Evolutionary conservation across 2,888 invertebrate genomes (phyloP).

Genomic region (Polyploca ridens): DNA sequence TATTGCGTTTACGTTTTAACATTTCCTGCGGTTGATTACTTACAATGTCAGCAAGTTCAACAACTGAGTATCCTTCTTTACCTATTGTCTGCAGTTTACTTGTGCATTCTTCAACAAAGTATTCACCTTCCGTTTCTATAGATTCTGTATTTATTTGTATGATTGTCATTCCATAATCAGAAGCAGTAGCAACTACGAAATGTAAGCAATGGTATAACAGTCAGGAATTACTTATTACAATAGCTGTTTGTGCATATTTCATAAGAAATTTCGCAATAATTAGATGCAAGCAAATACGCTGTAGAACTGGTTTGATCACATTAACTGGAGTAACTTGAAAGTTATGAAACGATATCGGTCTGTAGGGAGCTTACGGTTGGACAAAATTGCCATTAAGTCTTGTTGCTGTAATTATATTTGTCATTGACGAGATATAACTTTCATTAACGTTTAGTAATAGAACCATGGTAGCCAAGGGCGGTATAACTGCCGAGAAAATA

Average conservation of each 20-base stretch:
- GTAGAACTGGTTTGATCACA: slow-evolving; percentile 50
- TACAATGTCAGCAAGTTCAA: not conserved
- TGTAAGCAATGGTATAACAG: slow-evolving; percentile 23
- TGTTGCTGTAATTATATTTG: slow-evolving; percentile 6
- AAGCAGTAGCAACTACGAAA: slow-evolving; percentile 12
- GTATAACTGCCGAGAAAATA: no score
- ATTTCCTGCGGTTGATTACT: not conserved
- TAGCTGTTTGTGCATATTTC: slow-evolving; percentile 49
- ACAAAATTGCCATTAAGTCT: slow-evolving; percentile 6
- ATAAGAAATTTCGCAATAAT: slow-evolving; percentile 57
- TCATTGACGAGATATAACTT: slow-evolving; percentile 5
- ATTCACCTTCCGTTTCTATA: not conserved
- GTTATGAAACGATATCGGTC: slow-evolving; percentile 44
- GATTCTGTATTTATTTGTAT: not conserved
- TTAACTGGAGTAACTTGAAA: slow-evolving; percentile 47
- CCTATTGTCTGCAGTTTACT: not conserved
- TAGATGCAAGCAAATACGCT: slow-evolving; percentile 44
- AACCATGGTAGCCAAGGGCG: not conserved
- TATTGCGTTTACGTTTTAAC: not conserved
- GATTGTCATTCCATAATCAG: slow-evolving; percentile 16
- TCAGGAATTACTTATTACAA: slow-evolving; percentile 40
- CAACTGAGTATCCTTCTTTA: not conserved
- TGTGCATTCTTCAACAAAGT: not conserved
- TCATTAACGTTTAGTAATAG: slow-evolving; percentile 4
- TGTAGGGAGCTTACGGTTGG: not conserved